These are phyloP conservation scores for Syrmaticus mikado DNA, from an alignment of 2,113 vertebrate genomes.

Conservation along the genomic window DNA sequence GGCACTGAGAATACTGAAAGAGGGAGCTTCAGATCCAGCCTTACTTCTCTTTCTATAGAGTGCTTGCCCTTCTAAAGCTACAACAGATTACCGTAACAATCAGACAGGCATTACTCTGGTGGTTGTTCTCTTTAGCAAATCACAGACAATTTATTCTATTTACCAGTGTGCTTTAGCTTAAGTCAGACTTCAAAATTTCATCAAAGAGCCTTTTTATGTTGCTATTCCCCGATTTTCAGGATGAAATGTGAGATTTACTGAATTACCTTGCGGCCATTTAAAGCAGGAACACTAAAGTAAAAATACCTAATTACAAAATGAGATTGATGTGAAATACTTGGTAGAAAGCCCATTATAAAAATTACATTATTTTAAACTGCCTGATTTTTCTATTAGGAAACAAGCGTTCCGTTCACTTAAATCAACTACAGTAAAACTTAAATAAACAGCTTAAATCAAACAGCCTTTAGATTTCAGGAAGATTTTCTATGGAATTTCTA, in stretches of 20 bases:
- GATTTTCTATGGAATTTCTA: not conserved
- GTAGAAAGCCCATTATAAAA: not conserved
- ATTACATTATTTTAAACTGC: not conserved
- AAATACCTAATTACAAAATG: slow-evolving; percentile 37
- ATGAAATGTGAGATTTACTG: not conserved
- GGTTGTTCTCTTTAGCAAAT: slow-evolving; percentile 34
- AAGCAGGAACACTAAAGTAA: not conserved
- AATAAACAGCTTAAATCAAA: not conserved
- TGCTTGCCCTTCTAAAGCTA: not conserved
- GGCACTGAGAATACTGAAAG: rapidly evolving
- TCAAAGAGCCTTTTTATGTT: slow-evolving; percentile 1
- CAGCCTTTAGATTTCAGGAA: not conserved
- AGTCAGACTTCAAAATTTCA: not conserved
- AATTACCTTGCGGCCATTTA: not conserved
- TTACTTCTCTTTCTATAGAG: not conserved
- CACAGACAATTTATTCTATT: slow-evolving; percentile 29
- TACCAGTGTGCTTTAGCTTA: not conserved
- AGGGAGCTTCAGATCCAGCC: not conserved
- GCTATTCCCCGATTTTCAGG: slow-evolving; percentile 14
- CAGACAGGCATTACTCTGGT: not conserved
- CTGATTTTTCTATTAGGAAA: not conserved
- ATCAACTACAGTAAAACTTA: no score
- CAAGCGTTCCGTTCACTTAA: not conserved
- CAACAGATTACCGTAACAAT: not conserved
- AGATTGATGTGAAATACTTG: not conserved